Percentiles rank a stretch among this genome's conserved stretches.
phyloP scores from a whole-genome alignment of 2,113 vertebrate genomes.

The Puma concolor region DNA sequence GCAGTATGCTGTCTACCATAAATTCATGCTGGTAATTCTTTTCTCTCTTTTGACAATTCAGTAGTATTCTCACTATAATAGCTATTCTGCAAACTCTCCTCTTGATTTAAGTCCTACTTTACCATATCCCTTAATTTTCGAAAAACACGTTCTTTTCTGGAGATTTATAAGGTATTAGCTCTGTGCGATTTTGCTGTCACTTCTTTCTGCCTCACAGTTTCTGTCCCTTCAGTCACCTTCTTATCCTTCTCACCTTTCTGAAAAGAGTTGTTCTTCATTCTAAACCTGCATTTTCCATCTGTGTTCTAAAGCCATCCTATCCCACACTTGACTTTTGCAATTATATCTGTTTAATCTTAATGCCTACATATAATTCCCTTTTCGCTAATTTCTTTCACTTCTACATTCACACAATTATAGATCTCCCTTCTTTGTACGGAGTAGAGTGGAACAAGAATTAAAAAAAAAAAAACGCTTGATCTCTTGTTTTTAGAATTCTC shows the following conservation, averaged over 20 bases:
- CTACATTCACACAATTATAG: neutral
- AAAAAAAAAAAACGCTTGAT: neutral
- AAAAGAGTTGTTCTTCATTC: neutral
- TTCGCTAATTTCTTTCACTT: constrained; percentile 11
- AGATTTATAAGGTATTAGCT: neutral
- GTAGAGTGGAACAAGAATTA: neutral
- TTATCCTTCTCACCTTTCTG: neutral
- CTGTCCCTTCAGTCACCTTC: neutral
- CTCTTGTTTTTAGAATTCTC: neutral
- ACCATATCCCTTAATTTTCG: neutral
- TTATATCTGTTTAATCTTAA: neutral
- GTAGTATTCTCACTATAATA: neutral
- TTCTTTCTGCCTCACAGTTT: neutral
- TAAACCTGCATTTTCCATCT: neutral
- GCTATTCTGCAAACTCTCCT: neutral
- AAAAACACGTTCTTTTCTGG: neutral
- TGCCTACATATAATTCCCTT: neutral
- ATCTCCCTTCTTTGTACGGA: neutral
- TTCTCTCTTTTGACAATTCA: neutral
- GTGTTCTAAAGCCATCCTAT: neutral
- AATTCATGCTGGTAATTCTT: neutral
- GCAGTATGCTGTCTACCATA: neutral
- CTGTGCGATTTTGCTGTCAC: neutral
- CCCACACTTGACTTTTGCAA: neutral
- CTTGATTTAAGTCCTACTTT: neutral